Percentiles rank a stretch among this genome's conserved stretches.
Conservation (phyloP, 2,113 vertebrate genomes). For the Cyprinodon variegatus region DNA sequence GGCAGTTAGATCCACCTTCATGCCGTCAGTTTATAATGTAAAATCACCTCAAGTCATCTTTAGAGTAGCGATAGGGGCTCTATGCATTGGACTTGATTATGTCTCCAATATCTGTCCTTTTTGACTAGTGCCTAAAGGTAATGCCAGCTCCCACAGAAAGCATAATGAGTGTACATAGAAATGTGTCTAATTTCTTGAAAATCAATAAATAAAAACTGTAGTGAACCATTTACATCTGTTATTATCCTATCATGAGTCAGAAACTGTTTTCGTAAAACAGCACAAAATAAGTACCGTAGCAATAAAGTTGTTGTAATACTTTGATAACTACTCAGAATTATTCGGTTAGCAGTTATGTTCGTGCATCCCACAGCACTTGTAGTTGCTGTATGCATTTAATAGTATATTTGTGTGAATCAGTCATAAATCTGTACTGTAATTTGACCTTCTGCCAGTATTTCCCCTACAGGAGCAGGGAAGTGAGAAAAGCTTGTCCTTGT, state of each 20-base stretch:
- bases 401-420: conserved; percentile 28
- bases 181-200: conserved; percentile 2
- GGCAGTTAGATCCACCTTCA: conserved; percentile 14
- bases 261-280: conserved; percentile 7
- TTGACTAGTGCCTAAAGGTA: conserved; percentile 2
- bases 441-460: conserved; percentile 24
- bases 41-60: conserved; percentile 39
- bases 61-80: conserved; percentile 9
- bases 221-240: conserved; percentile 16
- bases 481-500: conserved; percentile 17
- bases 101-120: conserved; percentile 17
- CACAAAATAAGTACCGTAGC: neutral
- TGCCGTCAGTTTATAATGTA: conserved; percentile 21
- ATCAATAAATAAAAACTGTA: neutral
- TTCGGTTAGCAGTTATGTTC: conserved; percentile 32
- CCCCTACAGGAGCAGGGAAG: conserved; percentile 16
- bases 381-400: conserved; percentile 16
- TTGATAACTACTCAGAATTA: conserved; percentile 11
- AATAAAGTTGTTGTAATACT: conserved; percentile 41
- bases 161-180: conserved; percentile 7
- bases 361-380: conserved; percentile 32
- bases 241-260: conserved; percentile 15
- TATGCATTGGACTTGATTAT: conserved; percentile 2
- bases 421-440: conserved; percentile 14
- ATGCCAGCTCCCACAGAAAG: conserved; percentile 2